Percentiles rank a stretch among this genome's conserved stretches.
Conservation (phyloP, 1,140 invertebrate genomes). For the Sarcophaga peregrina region DNA sequence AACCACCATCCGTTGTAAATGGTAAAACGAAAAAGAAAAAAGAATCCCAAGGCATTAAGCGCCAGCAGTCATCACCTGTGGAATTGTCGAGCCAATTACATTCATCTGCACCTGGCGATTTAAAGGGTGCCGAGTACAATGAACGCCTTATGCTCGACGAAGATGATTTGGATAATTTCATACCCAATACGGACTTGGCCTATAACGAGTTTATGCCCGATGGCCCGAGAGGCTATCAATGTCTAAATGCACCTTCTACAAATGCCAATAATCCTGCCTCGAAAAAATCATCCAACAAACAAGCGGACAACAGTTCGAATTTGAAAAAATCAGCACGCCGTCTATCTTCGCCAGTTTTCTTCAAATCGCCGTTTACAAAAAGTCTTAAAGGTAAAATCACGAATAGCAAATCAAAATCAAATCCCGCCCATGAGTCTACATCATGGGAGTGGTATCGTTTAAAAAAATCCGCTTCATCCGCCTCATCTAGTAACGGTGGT, state of each 20-base stretch:
- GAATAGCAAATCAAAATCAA: constrained; percentile 48
- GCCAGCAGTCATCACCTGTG: constrained; percentile 57
- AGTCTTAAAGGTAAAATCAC: constrained; percentile 52
- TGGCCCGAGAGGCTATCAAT: constrained; percentile 61
- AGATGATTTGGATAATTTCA: constrained; percentile 62
- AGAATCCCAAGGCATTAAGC: constrained; percentile 46
- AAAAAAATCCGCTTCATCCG: constrained; percentile 40
- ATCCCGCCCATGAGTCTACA: constrained; percentile 61
- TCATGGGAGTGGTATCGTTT: constrained; percentile 66
- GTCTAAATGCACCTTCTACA: constrained; percentile 50
- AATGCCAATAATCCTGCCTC: constrained; percentile 52
- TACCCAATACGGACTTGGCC: constrained; percentile 61
- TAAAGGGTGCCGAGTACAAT: constrained; percentile 53
- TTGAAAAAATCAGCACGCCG: constrained; percentile 56
- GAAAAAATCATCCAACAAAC: constrained; percentile 5
- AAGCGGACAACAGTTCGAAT: neutral
- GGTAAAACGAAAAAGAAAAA: constrained; percentile 44
- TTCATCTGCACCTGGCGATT: neutral
- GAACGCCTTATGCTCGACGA: constrained; percentile 62
- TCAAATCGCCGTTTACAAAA: constrained; percentile 72
- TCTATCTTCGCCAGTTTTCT: constrained; percentile 74
- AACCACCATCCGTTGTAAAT: neutral
- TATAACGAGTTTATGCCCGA: constrained; percentile 66
- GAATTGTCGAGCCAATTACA: constrained; percentile 35
- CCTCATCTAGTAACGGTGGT: constrained; percentile 16